Conservation (phyloP, 2,888 invertebrate genomes). For the Rhagonycha lutea region DNA sequence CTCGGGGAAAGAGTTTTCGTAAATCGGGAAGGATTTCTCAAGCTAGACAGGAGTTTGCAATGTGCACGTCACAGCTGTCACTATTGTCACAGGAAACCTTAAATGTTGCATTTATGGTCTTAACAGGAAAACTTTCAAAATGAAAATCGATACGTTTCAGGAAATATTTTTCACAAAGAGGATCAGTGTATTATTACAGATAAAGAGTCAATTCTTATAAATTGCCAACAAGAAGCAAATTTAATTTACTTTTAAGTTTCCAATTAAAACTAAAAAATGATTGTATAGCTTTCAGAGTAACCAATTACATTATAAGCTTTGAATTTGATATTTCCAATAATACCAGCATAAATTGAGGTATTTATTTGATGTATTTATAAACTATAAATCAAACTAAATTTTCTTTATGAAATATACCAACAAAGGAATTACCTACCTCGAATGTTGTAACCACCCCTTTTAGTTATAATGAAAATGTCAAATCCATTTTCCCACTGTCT, state of each 20-base stretch:
- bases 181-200: conserved; percentile 7
- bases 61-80: conserved; percentile 26
- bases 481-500: not conserved
- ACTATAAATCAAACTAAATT: not conserved
- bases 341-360: not conserved
- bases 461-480: conserved; percentile 2
- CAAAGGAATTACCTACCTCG: conserved; percentile 1
- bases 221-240: not conserved
- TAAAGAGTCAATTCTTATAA: not conserved
- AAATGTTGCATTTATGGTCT: conserved; percentile 22
- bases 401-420: not conserved
- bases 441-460: not conserved
- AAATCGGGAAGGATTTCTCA: conserved; percentile 16
- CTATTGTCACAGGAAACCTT: conserved; percentile 25
- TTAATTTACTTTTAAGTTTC: not conserved
- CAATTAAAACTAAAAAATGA: not conserved
- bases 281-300: not conserved
- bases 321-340: not conserved
- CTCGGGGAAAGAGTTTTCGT: conserved; percentile 17
- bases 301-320: not conserved
- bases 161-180: conserved; percentile 1
- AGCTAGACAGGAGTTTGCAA: conserved; percentile 23
- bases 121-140: conserved; percentile 17
- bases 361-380: not conserved
- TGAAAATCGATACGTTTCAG: conserved; percentile 14